phyloP scores from a whole-genome alignment of 1,140 invertebrate species.

The Drosophila ercepeae region DNA sequence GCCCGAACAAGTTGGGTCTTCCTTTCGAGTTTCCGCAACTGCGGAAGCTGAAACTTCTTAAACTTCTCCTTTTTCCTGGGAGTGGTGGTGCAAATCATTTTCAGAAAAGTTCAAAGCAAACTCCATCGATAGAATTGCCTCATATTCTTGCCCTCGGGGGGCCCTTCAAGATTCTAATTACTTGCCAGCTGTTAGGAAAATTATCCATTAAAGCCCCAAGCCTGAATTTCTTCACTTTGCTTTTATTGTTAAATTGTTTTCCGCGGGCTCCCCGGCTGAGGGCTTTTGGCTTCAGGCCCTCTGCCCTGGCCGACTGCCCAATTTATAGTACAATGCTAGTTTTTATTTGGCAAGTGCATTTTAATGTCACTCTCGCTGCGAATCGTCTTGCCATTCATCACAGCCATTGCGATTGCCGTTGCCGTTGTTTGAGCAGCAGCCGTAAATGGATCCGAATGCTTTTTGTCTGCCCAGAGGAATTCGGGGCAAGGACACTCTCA shows the following conservation, averaged over 20 bases:
- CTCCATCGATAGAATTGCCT: constrained; percentile 28
- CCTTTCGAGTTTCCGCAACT: constrained; percentile 35
- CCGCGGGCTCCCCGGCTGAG: neutral
- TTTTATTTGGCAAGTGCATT: constrained; percentile 72
- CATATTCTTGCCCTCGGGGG: neutral
- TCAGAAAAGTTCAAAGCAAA: constrained; percentile 57
- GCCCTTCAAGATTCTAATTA: constrained; percentile 50
- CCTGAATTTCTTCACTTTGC: constrained; percentile 34
- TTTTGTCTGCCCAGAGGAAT: neutral
- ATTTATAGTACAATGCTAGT: constrained; percentile 12
- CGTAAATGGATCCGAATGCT: constrained; percentile 25
- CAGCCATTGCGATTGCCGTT: constrained; percentile 30
- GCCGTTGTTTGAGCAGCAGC: constrained; percentile 29
- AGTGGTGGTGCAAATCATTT: constrained; percentile 51
- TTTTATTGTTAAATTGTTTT: constrained; percentile 55
- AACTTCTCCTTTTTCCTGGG: neutral
- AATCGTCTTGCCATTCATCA: constrained; percentile 60
- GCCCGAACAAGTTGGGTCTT: constrained; percentile 23
- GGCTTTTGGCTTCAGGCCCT: constrained; percentile 1
- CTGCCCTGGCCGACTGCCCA: constrained; percentile 48
- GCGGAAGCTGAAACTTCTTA: constrained; percentile 11
- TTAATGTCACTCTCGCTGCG: constrained; percentile 63
- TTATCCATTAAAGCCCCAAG: constrained; percentile 38
- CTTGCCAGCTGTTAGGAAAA: constrained; percentile 42
- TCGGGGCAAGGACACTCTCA: constrained; percentile 13